Conservation (phyloP, 2,797 vertebrate genomes). For the Erpetoichthys calabaricus region DNA sequence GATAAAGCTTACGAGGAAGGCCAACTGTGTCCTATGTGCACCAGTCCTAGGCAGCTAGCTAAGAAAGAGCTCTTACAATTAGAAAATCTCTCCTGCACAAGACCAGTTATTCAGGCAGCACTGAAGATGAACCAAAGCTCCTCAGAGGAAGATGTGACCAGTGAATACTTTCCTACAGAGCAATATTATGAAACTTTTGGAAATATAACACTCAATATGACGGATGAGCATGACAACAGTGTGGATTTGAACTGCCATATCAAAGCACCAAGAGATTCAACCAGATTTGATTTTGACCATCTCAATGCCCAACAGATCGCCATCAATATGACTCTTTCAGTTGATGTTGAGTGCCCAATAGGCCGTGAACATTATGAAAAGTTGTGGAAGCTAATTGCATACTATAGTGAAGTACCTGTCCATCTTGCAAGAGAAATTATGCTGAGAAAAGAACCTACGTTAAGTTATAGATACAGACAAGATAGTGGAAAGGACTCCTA, state of each 20-base stretch:
- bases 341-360: constrained; percentile 67
- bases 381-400: constrained; percentile 80
- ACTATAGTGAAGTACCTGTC: constrained; percentile 76
- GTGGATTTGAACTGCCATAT: constrained; percentile 59
- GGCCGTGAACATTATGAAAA: constrained; percentile 66
- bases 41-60: constrained; percentile 44
- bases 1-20: constrained; percentile 63
- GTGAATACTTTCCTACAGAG: constrained; percentile 26
- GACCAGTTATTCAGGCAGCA: constrained; percentile 52
- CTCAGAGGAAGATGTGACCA: constrained; percentile 29
- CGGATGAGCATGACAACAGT: constrained; percentile 72
- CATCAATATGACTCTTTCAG: constrained; percentile 47
- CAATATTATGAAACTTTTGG: constrained; percentile 47
- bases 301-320: constrained; percentile 40
- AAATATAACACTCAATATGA: constrained; percentile 61
- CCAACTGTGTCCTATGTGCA: constrained; percentile 66
- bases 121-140: constrained; percentile 29
- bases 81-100: constrained; percentile 46
- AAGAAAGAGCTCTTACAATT: constrained; percentile 48
- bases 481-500: constrained; percentile 54
- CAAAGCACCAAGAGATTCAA: constrained; percentile 34
- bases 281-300: constrained; percentile 53
- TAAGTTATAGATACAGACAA: constrained; percentile 60
- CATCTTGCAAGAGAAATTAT: constrained; percentile 48
- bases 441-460: constrained; percentile 39